Evolutionary conservation across 2,888 invertebrate species (phyloP).

Genomic region (Leptinotarsa peninsularis): DNA sequence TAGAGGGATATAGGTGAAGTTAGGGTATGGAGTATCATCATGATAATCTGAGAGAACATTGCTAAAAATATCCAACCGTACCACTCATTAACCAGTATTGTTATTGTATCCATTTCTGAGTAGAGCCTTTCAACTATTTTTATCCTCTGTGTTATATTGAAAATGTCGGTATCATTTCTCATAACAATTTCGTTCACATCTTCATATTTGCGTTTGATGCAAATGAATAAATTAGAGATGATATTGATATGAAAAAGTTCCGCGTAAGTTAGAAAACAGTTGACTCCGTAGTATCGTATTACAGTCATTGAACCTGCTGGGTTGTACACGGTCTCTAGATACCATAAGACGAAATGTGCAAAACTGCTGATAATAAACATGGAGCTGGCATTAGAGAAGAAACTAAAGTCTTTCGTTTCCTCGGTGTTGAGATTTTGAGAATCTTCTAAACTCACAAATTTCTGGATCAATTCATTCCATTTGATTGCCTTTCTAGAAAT

Average conservation of each 20-base stretch:
- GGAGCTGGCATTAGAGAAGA: background rate
- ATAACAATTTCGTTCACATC: conserved; percentile 6
- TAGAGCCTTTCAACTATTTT: conserved; percentile 6
- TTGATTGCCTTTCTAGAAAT: background rate
- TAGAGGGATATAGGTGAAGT: background rate
- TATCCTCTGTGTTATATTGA: background rate
- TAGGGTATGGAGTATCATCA: background rate
- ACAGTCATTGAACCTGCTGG: background rate
- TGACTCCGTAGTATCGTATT: background rate
- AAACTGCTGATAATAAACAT: conserved; percentile 1
- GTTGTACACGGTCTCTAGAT: background rate
- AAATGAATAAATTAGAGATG: conserved; percentile 1
- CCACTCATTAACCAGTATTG: background rate
- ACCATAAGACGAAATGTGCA: background rate
- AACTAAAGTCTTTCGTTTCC: background rate
- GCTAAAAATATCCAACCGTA: conserved; percentile 10
- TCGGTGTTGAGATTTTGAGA: background rate
- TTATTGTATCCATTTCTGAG: background rate
- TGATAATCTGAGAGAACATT: background rate
- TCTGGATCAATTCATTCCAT: background rate
- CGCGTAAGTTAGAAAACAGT: background rate
- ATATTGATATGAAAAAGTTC: background rate
- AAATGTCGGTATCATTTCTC: background rate
- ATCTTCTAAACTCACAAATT: background rate
- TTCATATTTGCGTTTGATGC: conserved; percentile 2